Evolutionary conservation across 2,797 vertebrate genomes (phyloP).

Genomic region (Tamandua tetradactyla): DNA sequence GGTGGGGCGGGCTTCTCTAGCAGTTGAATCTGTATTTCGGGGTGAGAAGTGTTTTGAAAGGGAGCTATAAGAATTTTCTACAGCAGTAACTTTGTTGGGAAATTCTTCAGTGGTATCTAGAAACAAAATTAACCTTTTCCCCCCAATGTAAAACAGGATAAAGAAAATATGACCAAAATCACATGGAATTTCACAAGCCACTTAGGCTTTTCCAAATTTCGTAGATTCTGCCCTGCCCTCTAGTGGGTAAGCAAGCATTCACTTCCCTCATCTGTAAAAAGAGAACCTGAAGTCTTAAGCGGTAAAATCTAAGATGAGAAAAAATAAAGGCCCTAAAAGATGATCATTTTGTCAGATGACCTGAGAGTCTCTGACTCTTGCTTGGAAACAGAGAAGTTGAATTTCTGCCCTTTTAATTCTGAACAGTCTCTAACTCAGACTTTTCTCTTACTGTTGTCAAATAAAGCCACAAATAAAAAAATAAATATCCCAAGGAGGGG

Average conservation of each 20-base stretch:
- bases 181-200: background rate
- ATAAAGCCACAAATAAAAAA: background rate
- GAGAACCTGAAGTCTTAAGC: background rate
- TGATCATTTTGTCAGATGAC: background rate
- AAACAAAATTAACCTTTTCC: background rate
- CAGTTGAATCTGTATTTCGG: background rate
- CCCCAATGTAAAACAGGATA: background rate
- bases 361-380: background rate
- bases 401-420: background rate
- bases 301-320: background rate
- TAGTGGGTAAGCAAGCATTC: background rate
- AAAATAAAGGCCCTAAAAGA: background rate
- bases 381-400: background rate
- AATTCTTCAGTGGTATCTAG: constrained; percentile 6
- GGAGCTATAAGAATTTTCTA: background rate
- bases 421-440: background rate
- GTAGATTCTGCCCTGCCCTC: background rate
- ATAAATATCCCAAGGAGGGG: background rate
- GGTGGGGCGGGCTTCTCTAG: background rate
- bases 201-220: background rate
- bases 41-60: background rate
- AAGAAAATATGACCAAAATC: background rate
- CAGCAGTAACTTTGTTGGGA: background rate
- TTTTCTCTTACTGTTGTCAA: background rate
- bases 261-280: background rate